Base-by-base conservation (phyloP, 2,797 vertebrate species). In the Peromyscus nudipes region DNA sequence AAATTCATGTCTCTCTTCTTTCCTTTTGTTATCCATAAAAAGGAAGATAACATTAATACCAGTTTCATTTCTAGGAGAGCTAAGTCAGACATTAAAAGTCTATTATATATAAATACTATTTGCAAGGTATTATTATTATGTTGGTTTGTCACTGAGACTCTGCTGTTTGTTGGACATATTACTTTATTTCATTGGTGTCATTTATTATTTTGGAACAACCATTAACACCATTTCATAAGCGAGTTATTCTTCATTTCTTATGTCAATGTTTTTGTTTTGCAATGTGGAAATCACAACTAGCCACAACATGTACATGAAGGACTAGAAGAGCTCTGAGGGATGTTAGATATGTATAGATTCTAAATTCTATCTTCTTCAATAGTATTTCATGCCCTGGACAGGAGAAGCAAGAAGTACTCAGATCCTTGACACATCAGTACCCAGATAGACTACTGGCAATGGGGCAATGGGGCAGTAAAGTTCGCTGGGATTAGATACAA, bases 1-100 rank as follows among this genome's bases (percentile, higher is more conserved):
- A 89, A 95, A 94, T 95, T 87, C 83, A 91, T 89, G 43, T 65
- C 34, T 92, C 60, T 95, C 69, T 96, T 97, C 37, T 71, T 93
- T 95, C 76, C 60, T 95, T 90, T 96, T 88, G 29, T 92, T 64
- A 79, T 91, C 34, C 89, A 19, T 92, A 90, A 95, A 93, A 93
- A 94, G 57, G 88, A 95, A 87, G 80, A 95, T 94, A 96, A 92
- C 87, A 88, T 67, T 81, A 82, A n/a, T 76, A 91, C 85, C 46
- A 82, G n/a, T 93, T 52, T 92, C 55, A 82, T 82, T 96, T 79
- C 62, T 8, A 75, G 60, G 52, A 97, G 46, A 46, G 88, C 87
- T 94, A 96, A 96, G 23, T 76, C 34, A 93, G 62, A 91, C 93
- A 89, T 75, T 97, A 55, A 92, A 96, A 90, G 37, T 40, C 0